Evolutionary conservation across 1,140 invertebrate species (phyloP).

Genomic region (Gonatopus flavifemur): DNA sequence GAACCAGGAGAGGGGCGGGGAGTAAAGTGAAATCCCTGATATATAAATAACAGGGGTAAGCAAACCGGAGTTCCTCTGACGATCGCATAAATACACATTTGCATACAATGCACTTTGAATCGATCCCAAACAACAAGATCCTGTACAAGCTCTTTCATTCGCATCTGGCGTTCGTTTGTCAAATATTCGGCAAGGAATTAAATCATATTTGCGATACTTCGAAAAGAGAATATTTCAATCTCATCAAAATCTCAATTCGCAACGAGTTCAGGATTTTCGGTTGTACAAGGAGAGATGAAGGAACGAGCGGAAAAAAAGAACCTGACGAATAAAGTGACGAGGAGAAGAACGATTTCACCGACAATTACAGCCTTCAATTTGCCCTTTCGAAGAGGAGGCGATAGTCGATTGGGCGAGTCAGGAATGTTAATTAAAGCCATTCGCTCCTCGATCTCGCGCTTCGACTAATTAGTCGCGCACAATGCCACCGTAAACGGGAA

Average conservation of each 20-base stretch:
- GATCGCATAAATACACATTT: constrained; percentile 19
- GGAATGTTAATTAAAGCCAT: constrained; percentile 60
- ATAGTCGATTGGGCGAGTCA: constrained; percentile 42
- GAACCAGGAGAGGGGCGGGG: too few species aligned
- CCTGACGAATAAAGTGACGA: background rate
- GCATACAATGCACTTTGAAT: constrained; percentile 21
- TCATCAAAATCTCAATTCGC: too few species aligned
- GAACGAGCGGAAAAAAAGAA: background rate
- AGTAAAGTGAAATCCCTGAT: too few species aligned
- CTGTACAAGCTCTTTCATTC: too few species aligned
- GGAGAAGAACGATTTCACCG: constrained; percentile 28
- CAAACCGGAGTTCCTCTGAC: constrained; percentile 9
- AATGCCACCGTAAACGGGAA: constrained; percentile 42
- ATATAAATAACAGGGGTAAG: constrained; percentile 11
- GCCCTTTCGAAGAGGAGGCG: constrained; percentile 45
- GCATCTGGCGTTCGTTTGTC: too few species aligned
- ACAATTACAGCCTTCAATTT: constrained; percentile 57
- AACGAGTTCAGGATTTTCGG: too few species aligned
- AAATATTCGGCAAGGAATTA: too few species aligned
- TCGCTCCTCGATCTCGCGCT: constrained; percentile 54
- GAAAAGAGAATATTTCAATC: too few species aligned
- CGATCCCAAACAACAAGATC: constrained; percentile 16
- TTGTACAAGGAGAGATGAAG: too few species aligned
- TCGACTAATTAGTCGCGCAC: constrained; percentile 57
- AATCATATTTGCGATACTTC: too few species aligned